These are phyloP conservation scores for Rhynchotus rufescens DNA, from an alignment of 2,797 vertebrate genomes.

Conservation along the genomic window DNA sequence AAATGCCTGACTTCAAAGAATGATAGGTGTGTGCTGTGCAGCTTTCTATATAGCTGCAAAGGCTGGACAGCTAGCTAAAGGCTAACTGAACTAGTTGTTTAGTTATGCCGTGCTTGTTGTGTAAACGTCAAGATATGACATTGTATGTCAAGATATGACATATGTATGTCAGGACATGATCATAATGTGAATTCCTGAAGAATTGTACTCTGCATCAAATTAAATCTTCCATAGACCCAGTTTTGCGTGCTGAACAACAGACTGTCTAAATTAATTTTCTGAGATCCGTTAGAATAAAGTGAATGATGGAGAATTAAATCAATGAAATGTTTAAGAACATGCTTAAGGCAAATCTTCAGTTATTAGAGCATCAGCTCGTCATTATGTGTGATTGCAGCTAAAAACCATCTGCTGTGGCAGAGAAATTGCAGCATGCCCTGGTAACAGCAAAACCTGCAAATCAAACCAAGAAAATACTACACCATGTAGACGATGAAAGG, in stretches of 20 bases:
- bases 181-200: neutral
- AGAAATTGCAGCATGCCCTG: neutral
- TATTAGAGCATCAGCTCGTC: slow-evolving; percentile 28
- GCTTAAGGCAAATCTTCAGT: slow-evolving; percentile 58
- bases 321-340: slow-evolving; percentile 14
- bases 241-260: neutral
- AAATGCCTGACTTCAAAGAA: neutral
- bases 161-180: neutral
- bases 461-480: neutral
- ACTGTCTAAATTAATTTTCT: neutral
- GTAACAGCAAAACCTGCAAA: neutral
- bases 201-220: neutral
- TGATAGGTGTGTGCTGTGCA: neutral
- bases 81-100: neutral
- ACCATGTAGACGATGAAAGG: neutral
- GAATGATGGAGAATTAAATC: slow-evolving; percentile 30
- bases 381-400: slow-evolving; percentile 7
- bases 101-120: neutral
- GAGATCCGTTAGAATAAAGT: neutral
- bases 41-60: neutral
- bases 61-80: neutral
- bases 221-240: neutral
- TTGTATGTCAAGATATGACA: no score
- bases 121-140: no score
- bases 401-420: slow-evolving; percentile 36